A percentile compares a stretch with the other conserved stretches of the same genome.
Evolutionary conservation across 2,888 invertebrate species (phyloP).

Genomic region (Gortyna flavago): DNA sequence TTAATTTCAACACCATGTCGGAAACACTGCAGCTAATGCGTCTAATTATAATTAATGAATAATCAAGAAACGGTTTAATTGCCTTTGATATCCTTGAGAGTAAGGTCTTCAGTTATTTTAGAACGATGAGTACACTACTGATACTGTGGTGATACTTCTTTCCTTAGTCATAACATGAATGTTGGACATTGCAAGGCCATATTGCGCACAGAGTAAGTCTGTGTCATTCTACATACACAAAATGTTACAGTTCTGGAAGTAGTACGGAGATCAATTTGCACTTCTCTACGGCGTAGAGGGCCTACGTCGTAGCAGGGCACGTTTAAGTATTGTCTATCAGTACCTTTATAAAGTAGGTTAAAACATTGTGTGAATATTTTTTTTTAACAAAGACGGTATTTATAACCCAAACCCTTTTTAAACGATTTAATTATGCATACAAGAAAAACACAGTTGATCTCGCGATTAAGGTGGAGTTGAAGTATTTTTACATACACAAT

Average conservation of each 20-base stretch:
- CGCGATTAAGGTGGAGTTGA: slow-evolving; percentile 37
- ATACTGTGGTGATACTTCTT: slow-evolving; percentile 15
- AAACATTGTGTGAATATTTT: neutral
- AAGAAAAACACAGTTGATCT: slow-evolving; percentile 42
- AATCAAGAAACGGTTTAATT: slow-evolving; percentile 23
- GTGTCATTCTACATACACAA: neutral
- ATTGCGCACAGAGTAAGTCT: neutral
- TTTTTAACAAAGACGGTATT: neutral
- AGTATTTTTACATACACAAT: slow-evolving; percentile 62
- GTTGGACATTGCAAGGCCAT: neutral
- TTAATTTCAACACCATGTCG: slow-evolving; percentile 40
- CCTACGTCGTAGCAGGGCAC: slow-evolving; percentile 19
- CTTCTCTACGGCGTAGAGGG: slow-evolving; percentile 27
- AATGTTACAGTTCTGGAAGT: neutral
- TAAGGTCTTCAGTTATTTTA: slow-evolving; percentile 48
- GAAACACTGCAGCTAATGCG: slow-evolving; percentile 27
- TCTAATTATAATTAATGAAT: slow-evolving; percentile 32
- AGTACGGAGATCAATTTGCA: neutral
- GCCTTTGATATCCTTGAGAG: slow-evolving; percentile 23
- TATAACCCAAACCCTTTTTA: slow-evolving; percentile 17
- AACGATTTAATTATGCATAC: slow-evolving; percentile 43
- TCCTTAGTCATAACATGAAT: slow-evolving; percentile 29
- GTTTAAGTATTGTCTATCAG: neutral
- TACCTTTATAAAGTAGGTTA: neutral
- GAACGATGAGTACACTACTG: slow-evolving; percentile 11